Percentiles rank a stretch among this genome's conserved stretches.
Conservation (phyloP, 2,888 invertebrate genomes). For the Drosophila nigritarsus region DNA sequence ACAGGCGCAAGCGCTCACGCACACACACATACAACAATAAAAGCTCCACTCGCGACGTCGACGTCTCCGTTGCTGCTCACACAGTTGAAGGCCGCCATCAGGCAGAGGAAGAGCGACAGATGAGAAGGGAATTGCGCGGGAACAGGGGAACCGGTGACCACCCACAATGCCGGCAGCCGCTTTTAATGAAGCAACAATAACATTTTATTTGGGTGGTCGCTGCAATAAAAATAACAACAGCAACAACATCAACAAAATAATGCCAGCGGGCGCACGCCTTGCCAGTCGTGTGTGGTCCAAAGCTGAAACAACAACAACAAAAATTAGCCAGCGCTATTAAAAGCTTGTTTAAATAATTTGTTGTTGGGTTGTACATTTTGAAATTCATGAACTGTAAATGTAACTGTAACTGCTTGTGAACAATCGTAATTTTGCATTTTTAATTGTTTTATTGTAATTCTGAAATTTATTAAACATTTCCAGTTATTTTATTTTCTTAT, state of each 20-base stretch:
- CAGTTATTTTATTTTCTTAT: not conserved
- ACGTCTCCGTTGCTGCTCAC: conserved; percentile 26
- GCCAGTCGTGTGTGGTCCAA: conserved; percentile 59
- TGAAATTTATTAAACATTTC: not conserved
- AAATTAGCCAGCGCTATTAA: conserved; percentile 36
- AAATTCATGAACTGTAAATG: conserved; percentile 2
- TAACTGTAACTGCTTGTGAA: conserved; percentile 17
- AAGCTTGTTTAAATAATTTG: conserved; percentile 45
- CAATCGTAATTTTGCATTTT: conserved; percentile 1
- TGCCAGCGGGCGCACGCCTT: conserved; percentile 51
- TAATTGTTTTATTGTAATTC: not conserved
- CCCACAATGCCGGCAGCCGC: conserved; percentile 73
- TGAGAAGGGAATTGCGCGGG: conserved; percentile 5
- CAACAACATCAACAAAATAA: conserved; percentile 39
- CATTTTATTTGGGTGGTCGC: conserved; percentile 69
- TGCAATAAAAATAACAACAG: conserved; percentile 56
- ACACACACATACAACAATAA: conserved; percentile 41
- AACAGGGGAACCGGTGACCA: conserved; percentile 54
- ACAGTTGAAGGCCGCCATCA: conserved; percentile 71
- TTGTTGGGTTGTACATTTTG: conserved; percentile 9
- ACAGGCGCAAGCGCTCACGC: not conserved
- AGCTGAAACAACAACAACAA: conserved; percentile 36
- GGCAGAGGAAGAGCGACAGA: conserved; percentile 21
- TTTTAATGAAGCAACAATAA: conserved; percentile 74
- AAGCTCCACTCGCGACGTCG: conserved; percentile 58